phyloP scores from a whole-genome alignment of 1,140 invertebrate genomes.

The Heliconius melpomene region DNA sequence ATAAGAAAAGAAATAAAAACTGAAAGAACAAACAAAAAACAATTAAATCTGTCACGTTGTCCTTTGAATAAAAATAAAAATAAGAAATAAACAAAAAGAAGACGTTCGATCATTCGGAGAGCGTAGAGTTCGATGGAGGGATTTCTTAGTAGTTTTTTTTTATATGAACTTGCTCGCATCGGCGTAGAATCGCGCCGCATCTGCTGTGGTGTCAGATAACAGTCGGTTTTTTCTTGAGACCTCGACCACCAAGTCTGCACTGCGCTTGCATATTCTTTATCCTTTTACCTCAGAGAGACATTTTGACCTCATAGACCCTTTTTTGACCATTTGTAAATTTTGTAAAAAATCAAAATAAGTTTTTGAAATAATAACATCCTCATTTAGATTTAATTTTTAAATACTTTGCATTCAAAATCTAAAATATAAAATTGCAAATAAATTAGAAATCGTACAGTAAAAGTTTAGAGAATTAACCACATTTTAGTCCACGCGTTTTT shows the following conservation, averaged over 20 bases:
- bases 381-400: background rate
- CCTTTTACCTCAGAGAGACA: conserved; percentile 12
- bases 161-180: too few relatives aligned
- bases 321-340: too few relatives aligned
- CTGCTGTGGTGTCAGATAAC: conserved; percentile 70
- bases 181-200: conserved; percentile 53
- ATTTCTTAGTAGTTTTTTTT: conserved; percentile 48
- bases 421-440: background rate
- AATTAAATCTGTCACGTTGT: background rate
- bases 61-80: background rate
- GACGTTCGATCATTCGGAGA: conserved; percentile 44
- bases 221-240: conserved; percentile 51
- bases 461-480: background rate
- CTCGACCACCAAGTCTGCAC: conserved; percentile 18
- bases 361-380: background rate
- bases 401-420: background rate
- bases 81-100: background rate
- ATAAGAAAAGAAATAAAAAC: background rate
- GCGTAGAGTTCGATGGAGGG: conserved; percentile 20
- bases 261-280: conserved; percentile 32
- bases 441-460: background rate
- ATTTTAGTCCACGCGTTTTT: too few relatives aligned
- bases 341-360: too few relatives aligned
- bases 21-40: background rate
- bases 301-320: too few relatives aligned